Evolutionary conservation across 1,140 invertebrate species (phyloP).

Genomic region (Physella acuta): DNA sequence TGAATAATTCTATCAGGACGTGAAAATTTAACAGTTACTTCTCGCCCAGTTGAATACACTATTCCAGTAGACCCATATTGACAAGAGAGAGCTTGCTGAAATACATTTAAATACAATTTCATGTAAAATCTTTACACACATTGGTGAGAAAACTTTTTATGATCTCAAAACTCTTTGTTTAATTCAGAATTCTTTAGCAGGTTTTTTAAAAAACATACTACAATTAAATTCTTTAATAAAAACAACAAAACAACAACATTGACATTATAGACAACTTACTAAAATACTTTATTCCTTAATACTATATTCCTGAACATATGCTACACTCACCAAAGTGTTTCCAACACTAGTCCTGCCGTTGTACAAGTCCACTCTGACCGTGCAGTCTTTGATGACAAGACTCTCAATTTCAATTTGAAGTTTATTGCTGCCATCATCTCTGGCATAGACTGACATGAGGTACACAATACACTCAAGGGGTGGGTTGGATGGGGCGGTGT

Average conservation of each 20-base stretch:
- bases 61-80: slow-evolving; percentile 30
- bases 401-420: slow-evolving; percentile 36
- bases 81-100: slow-evolving; percentile 17
- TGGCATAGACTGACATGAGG: slow-evolving; percentile 36
- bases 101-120: too few relatives aligned
- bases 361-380: slow-evolving; percentile 34
- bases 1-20: slow-evolving; percentile 28
- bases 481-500: slow-evolving; percentile 35
- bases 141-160: too few relatives aligned
- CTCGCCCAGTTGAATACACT: slow-evolving; percentile 32
- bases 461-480: slow-evolving; percentile 32
- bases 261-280: too few relatives aligned
- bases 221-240: too few relatives aligned
- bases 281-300: too few relatives aligned
- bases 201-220: too few relatives aligned
- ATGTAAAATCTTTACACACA: too few relatives aligned
- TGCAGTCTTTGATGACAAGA: slow-evolving; percentile 38
- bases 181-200: too few relatives aligned
- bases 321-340: slow-evolving; percentile 27
- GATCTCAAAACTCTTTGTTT: too few relatives aligned
- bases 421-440: slow-evolving; percentile 30
- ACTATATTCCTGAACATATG: too few relatives aligned
- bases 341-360: slow-evolving; percentile 30
- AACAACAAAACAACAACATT: too few relatives aligned
- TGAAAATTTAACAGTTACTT: slow-evolving; percentile 31